Conservation (phyloP, 2,888 invertebrate species). For the Autographa gamma region DNA sequence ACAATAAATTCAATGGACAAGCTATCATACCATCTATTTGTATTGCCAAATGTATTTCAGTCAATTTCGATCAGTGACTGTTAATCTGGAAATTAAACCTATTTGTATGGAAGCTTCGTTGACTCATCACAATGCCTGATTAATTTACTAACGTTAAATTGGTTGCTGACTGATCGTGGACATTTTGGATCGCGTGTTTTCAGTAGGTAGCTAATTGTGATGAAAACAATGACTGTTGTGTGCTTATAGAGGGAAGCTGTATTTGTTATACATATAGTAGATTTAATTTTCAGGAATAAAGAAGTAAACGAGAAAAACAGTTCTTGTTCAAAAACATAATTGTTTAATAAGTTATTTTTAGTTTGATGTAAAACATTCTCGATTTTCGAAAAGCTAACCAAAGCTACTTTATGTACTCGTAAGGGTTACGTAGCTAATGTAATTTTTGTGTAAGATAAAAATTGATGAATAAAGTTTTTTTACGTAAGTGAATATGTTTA, state of each 20-base stretch:
- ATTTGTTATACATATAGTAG: background rate
- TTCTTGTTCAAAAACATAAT: too few relatives aligned
- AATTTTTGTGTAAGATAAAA: too few relatives aligned
- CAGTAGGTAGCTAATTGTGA: constrained; percentile 19
- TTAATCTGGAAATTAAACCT: constrained; percentile 23
- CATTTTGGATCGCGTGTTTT: constrained; percentile 15
- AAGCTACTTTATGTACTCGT: too few relatives aligned
- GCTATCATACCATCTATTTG: constrained; percentile 28
- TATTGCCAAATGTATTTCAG: constrained; percentile 25
- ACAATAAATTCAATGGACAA: constrained; percentile 24
- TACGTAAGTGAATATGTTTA: background rate
- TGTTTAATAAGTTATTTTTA: too few relatives aligned
- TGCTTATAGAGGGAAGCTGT: background rate
- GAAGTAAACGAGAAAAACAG: too few relatives aligned
- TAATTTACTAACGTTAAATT: constrained; percentile 37
- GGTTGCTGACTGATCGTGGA: constrained; percentile 27
- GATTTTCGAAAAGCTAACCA: too few relatives aligned
- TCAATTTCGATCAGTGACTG: constrained; percentile 26
- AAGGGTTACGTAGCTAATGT: too few relatives aligned
- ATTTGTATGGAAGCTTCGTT: constrained; percentile 34
- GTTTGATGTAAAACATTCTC: too few relatives aligned
- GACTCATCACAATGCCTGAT: constrained; percentile 41
- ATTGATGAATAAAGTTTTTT: background rate
- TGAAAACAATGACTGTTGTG: background rate
- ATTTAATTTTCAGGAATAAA: too few relatives aligned